Conservation (phyloP, 1,140 invertebrate genomes). For the Zophobas morio region DNA sequence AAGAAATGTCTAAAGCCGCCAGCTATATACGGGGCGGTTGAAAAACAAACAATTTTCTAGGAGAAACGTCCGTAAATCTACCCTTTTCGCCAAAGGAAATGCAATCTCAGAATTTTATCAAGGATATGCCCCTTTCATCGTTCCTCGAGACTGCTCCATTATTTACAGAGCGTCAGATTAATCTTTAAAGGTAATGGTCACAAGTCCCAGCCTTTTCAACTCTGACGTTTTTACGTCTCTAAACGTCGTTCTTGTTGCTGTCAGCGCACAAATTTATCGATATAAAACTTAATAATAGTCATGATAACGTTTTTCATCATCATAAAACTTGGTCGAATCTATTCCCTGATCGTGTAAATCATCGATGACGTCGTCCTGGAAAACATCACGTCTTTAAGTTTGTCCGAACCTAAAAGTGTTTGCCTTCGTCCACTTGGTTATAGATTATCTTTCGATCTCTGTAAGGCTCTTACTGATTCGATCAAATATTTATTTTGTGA, state of each 20-base stretch:
- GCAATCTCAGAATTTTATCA: conserved; percentile 22
- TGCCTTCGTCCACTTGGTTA: conserved; percentile 26
- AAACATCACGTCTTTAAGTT: conserved; percentile 30
- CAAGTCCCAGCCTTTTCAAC: neutral
- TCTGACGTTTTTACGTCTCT: conserved; percentile 1
- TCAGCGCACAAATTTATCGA: neutral
- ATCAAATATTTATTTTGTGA: conserved; percentile 24
- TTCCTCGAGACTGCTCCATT: conserved; percentile 17
- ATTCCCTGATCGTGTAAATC: conserved; percentile 25
- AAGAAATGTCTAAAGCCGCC: neutral
- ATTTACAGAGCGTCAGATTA: conserved; percentile 36
- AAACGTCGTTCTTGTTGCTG: neutral
- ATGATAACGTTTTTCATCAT: conserved; percentile 18
- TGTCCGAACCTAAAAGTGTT: conserved; percentile 33
- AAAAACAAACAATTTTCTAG: conserved; percentile 16
- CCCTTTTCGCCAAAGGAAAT: neutral
- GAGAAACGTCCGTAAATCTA: conserved; percentile 1
- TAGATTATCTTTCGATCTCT: conserved; percentile 31
- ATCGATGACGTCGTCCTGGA: neutral
- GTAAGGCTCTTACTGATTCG: conserved; percentile 18
- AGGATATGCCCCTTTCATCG: conserved; percentile 17
- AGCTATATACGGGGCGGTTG: neutral
- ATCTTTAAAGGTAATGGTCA: conserved; percentile 24
- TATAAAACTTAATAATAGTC: neutral
- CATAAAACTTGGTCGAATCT: neutral